Evolutionary conservation across 2,113 vertebrate genomes (phyloP), one percentile per base, ranked within the genome.

Genomic region (Uria lomvia): DNA sequence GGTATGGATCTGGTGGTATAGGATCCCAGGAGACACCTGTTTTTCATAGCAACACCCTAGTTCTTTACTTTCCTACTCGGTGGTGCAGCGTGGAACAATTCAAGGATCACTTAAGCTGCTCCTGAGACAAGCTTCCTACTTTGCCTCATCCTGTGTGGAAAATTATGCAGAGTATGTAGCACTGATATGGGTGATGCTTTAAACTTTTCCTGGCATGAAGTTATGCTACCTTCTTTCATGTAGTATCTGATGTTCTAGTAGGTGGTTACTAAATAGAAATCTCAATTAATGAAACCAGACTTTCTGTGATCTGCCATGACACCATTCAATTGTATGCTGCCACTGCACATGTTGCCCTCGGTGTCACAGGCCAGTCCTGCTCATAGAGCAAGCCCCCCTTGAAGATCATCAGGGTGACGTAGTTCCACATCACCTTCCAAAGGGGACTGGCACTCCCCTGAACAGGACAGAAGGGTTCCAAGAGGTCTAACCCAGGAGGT

Each of bases 1-100:
- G 99, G 99, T 99, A 93, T 0, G 70, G 17, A 3, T 50, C 32
- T 49, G 13, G 12, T 23, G 17, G 5, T 27, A 1, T 0, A 14
- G 14, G 15, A 7, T 53, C 13, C 10, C 1, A 1, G 9, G 22
- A 42, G 5, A 8, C 4, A 0, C 2, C 2, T 34, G 8, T 20
- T 21, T 60, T 45, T 71, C 4, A 1, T 32, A 38, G n/a, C 43
- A 52, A 12, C 6, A 0, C 16, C 7, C 0, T 0, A 4, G 11
- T 84, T 58, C 45, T 60, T 68, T 86, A 32, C 9, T 36, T 53
- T 14, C 0, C 14, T n/a, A 1, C n/a, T 45, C 11, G 24, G 13
- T 60, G 79, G 52, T 74, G 24, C 4, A 12, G 12, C 1, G 0
- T 50, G 17, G 38, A 88, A 34, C 14, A 59, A 9, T 27, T 52